Conservation (phyloP, 2,797 vertebrate genomes). For the Distichodus sexfasciatus region DNA sequence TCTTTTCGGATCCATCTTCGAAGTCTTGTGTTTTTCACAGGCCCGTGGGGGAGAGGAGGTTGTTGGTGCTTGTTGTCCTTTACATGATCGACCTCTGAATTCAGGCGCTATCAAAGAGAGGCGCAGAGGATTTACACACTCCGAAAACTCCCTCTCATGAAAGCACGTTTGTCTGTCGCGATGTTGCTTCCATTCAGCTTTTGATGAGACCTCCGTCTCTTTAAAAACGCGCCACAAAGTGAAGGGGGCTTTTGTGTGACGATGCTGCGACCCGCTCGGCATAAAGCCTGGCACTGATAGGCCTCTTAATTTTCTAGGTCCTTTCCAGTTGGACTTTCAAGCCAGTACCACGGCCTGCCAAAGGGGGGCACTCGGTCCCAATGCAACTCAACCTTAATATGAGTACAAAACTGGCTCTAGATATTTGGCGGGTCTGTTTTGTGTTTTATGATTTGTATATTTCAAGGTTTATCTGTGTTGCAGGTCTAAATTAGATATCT, state of each 20-base stretch:
- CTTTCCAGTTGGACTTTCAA: slow-evolving; percentile 1
- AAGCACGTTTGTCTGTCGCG: slow-evolving; percentile 61
- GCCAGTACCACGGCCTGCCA: slow-evolving; percentile 27
- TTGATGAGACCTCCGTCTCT: slow-evolving; percentile 50
- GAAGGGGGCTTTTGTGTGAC: slow-evolving; percentile 50
- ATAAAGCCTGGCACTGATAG: slow-evolving; percentile 39
- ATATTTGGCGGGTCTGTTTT: slow-evolving; percentile 16
- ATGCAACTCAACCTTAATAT: slow-evolving; percentile 24
- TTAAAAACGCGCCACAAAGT: slow-evolving; percentile 55
- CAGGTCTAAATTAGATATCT: background rate
- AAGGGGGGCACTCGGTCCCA: slow-evolving; percentile 54
- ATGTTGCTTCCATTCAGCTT: slow-evolving; percentile 62
- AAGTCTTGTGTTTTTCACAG: slow-evolving; percentile 48
- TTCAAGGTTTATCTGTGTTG: slow-evolving; percentile 1
- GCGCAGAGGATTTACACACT: slow-evolving; percentile 66
- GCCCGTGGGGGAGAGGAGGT: slow-evolving; percentile 37
- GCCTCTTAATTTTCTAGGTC: slow-evolving; percentile 39
- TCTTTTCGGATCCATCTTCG: slow-evolving; percentile 52
- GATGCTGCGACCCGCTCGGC: slow-evolving; percentile 26
- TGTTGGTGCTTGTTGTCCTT: slow-evolving; percentile 55
- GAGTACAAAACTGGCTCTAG: background rate
- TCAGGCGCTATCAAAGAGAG: slow-evolving; percentile 66
- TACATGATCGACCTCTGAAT: slow-evolving; percentile 66
- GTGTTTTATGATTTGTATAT: background rate
- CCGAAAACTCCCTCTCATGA: slow-evolving; percentile 63